Evolutionary conservation across 2,888 invertebrate species (phyloP).

Genomic region (Cephus rjabovi): DNA sequence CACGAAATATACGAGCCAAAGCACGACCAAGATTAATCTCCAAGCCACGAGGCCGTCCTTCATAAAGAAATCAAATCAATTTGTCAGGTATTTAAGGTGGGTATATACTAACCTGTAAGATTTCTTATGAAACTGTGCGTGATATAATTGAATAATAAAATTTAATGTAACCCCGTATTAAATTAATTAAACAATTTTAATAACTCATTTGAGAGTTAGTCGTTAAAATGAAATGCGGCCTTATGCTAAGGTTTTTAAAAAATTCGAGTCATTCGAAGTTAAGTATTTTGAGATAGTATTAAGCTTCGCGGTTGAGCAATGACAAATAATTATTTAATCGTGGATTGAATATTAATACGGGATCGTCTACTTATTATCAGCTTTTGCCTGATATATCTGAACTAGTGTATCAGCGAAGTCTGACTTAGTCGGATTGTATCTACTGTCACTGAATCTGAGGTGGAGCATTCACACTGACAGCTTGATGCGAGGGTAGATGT

Average conservation of each 20-base stretch:
- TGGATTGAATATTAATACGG: background rate
- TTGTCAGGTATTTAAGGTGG: background rate
- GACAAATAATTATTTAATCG: background rate
- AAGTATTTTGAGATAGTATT: background rate
- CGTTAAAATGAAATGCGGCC: background rate
- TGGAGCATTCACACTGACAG: background rate
- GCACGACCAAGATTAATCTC: background rate
- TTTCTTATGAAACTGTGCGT: background rate
- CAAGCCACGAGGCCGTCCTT: background rate
- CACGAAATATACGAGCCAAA: background rate
- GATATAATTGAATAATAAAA: background rate
- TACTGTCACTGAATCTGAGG: background rate
- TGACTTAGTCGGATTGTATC: background rate
- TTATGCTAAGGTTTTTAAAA: background rate
- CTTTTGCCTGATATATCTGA: background rate
- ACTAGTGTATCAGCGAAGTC: background rate
- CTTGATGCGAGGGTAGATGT: background rate
- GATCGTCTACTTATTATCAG: background rate
- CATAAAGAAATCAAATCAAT: background rate
- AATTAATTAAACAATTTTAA: background rate
- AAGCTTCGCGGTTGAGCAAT: background rate
- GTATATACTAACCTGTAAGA: background rate
- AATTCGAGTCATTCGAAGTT: background rate
- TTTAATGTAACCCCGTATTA: background rate
- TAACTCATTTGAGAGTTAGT: background rate